Conservation (phyloP, 2,888 invertebrate genomes). For the Melanostoma scalare region DNA sequence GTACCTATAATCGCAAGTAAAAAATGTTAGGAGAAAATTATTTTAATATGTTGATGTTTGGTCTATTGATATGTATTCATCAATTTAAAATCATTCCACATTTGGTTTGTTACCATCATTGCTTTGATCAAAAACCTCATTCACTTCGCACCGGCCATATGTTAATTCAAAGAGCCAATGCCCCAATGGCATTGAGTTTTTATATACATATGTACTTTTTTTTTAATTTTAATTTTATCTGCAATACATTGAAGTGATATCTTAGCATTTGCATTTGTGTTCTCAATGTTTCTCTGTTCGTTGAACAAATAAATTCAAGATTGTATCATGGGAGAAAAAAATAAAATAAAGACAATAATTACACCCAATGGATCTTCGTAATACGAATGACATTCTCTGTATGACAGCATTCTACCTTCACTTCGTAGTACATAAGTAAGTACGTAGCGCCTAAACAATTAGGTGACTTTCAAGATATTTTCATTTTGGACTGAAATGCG, state of each 20-base stretch:
- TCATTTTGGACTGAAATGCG: neutral
- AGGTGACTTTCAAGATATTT: neutral
- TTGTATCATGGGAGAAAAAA: constrained; percentile 1
- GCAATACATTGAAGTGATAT: neutral
- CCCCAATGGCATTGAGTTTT: constrained; percentile 20
- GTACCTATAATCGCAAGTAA: too few species aligned
- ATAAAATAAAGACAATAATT: neutral
- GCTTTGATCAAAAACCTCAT: constrained; percentile 8
- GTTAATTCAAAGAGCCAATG: constrained; percentile 49
- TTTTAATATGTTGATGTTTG: too few species aligned
- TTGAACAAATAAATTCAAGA: neutral
- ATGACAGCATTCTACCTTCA: neutral
- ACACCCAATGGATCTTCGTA: neutral
- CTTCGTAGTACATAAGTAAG: neutral
- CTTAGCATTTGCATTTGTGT: constrained; percentile 11
- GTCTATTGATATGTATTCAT: too few species aligned
- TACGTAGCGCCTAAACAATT: neutral
- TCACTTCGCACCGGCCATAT: constrained; percentile 31
- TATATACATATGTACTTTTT: constrained; percentile 9
- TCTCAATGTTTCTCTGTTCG: neutral
- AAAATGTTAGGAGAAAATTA: too few species aligned
- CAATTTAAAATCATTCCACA: too few species aligned
- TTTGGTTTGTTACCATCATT: too few species aligned
- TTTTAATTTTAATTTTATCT: constrained; percentile 6
- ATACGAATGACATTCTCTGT: neutral